Evolutionary conservation across 1,140 invertebrate species (phyloP), one percentile per base, ranked within the genome.

Genomic region (Alviniconcha marisindica): DNA sequence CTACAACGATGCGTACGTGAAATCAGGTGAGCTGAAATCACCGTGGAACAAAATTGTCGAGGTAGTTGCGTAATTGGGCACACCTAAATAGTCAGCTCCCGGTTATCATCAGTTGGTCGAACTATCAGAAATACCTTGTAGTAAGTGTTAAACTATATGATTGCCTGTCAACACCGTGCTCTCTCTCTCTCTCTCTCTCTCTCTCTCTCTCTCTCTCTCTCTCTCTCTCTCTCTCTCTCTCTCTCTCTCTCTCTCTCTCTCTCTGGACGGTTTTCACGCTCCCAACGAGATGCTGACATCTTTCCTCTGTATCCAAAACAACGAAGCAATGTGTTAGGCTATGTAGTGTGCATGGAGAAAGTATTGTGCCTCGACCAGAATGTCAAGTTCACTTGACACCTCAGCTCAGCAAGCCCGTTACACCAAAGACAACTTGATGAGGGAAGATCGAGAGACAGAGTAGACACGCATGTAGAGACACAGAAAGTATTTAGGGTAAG

Each of bases 21-120:
- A 86, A 60, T 76, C 81, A 48, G 87, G 88, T 87, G 51, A 69
- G 63, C n/a, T 14, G n/a, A n/a, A n/a, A n/a, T n/a, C n/a, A n/a
- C n/a, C n/a, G n/a, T n/a, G n/a, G n/a, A n/a, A n/a, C n/a, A n/a
- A n/a, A n/a, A n/a, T n/a, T 44, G 28, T 24, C 12, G 63, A 31
- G 28, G 28, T 69, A 31, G 18, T 10, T 51, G 48, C 48, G 7
- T 51, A 10, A 10, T 51, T 1, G 5, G 31, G 28, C 28, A 33
- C 36, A 33, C 36, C 12, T 66, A 21, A 33, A 12, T 31, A 33
- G 7, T 33, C 3, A 14, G n/a, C 36, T 33, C 36, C 5, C 15
- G 7, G 7, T 31, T 33, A 33, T 66, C 15, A 12, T 66, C n/a
- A 12, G 31, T 12, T 24, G 28, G 10, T 15, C 28, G 18, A 60